Evolutionary conservation across 2,797 vertebrate genomes (phyloP), one percentile per base, ranked within the genome.

Genomic region (Melanotaenia boesemani): DNA sequence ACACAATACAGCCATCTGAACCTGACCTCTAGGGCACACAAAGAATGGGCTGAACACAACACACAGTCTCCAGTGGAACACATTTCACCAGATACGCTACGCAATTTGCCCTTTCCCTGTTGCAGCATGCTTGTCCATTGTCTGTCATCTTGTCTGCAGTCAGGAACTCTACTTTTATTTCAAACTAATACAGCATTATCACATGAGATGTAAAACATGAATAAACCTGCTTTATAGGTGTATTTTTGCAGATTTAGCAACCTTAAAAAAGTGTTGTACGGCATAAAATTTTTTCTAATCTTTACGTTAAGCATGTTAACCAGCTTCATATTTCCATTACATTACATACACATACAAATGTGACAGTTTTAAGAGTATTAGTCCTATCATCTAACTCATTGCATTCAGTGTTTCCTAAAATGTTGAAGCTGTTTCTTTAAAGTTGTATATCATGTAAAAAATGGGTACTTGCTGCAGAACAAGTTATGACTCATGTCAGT

Each of bases 381-480:
- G 34, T 46, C 44, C 46, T 71, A 6, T 41, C 5, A 62, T 66
- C 26, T 18, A 57, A 37, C 24, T 24, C 46, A 46, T 9, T 0
- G 6, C 24, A 37, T 34, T 46, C 11, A 5, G 20, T 26, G 22
- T 67, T 59, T 71, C 28, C 20, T 2, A 26, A 62, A 70, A 28
- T 55, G 50, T 34, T 13, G 18, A 73, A 56, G 5, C 36, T 37
- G 22, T 20, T 34, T 50, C 20, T 73, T 54, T 58, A 28, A 65
- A 67, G 20, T 30, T 2, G 24, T 52, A 16, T 30, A 56, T 64
- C 30, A 11, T 32, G 61, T 59, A 30, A 44, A 71, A 5, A 72
- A 16, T 5, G 34, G n/a, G 20, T 39, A 22, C 8, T 68, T 57
- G 1, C 37, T 60, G 4, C 20, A 58, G 59, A 63, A 41, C 36